Base-by-base conservation (phyloP, 2,888 invertebrate species). In the Amiota minor region DNA sequence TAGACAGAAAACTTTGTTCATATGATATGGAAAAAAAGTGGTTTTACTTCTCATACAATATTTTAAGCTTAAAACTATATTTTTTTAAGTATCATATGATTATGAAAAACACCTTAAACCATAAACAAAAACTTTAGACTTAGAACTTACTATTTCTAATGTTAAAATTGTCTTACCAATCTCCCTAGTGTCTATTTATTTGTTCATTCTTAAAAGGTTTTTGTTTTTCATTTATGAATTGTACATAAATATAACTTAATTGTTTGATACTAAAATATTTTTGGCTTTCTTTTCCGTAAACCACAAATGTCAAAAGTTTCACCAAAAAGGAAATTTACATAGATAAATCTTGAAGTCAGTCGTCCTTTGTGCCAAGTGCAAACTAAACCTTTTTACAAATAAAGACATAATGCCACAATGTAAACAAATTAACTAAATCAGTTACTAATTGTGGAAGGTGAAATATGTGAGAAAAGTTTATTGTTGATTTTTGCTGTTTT, bases 351-450 rank as follows among this genome's bases (percentile, higher is more conserved):
- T 50, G 53, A 59, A 59, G 16, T 59, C 18, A n/a, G n/a, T n/a
- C n/a, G n/a, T n/a, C 59, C 20, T 20, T n/a, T 20, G 2, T 20
- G 23, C 20, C 20, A 20, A 20, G 59, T 68, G 53, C 23, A 23
- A 68, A 53, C 68, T 56, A 70, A 68, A 53, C 35, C 35, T 46
- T 53, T 68, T 47, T 68, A 23, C 67, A 16, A n/a, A 68, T 68
- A 76, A 74, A 73, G 73, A 73, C 35, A 35, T n/a, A 18, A 14
- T 72, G 82, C 86, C 85, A 77, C 86, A 86, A 72, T 74, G 83
- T 86, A 86, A 86, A 86, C 86, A 86, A 85, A 86, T 86, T 86
- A 83, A 83, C 77, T 83, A 83, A 86, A 86, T 86, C 83, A 82
- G 81, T 77, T 83, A 81, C 81, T 83, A 82, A 85, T 80, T 80